Evolutionary conservation across 2,113 vertebrate genomes (phyloP), one percentile per base, ranked within the genome.

Genomic region (Calyptommatus sinebrachiatus): DNA sequence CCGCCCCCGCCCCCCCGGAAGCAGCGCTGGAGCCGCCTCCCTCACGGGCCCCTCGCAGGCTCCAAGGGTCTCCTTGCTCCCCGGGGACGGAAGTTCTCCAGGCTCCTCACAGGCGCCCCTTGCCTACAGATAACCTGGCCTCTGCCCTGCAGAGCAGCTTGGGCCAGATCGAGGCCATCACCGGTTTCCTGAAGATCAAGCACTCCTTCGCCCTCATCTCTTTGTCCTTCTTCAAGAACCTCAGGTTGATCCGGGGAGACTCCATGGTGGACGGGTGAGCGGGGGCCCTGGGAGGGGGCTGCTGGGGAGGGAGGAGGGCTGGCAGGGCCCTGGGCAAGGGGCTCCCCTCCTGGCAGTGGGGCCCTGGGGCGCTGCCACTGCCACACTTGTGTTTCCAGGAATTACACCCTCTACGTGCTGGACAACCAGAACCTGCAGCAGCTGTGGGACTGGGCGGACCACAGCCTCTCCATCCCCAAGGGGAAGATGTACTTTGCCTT

Each of bases 361-460:
- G n/a, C n/a, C n/a, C n/a, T n/a, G n/a, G n/a, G 28, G 1, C 4
- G 12, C n/a, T 21, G 62, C n/a, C 45, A 1, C 60, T 10, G 1
- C 60, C 79, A 1, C 11, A 16, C 1, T 41, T 2, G 45, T 26
- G 46, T 50, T 41, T 50, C 1, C 62, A 96, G 95, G 87, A 96
- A 96, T 87, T 96, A 96, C 83, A 96, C 95, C 1, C 80, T 96
- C 5, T 96, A 96, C 0, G 93, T 96, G 21, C 80, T 96, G 89
- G 95, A 96, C 88, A 96, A 96, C 84, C 95, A 95, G 87, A 96
- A 96, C 79, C 87, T 96, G 5, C 94, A 95, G 84, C 95, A 95
- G 88, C 87, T 96, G 57, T 96, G 95, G 89, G 88, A 95, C 83
- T 95, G 95, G 94, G 92, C n/a, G 80, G 87, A 57, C 28, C 92